Evolutionary conservation across 2,113 vertebrate genomes (phyloP).

Genomic region (Cynoglossus semilaevis): DNA sequence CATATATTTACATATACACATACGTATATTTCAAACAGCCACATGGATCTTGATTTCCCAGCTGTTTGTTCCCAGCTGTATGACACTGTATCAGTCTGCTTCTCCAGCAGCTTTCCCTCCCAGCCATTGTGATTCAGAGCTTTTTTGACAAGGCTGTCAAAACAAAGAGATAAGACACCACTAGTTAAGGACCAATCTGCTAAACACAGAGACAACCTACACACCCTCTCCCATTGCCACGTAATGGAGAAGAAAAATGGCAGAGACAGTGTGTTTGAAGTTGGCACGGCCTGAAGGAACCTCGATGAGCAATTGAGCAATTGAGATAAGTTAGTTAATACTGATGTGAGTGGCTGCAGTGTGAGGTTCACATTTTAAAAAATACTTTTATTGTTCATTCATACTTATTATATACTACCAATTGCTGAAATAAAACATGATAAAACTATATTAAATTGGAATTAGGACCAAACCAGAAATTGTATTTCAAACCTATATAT

Average conservation of each 20-base stretch:
- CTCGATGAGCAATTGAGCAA: conserved; percentile 55
- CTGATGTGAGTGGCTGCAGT: too few relatives aligned
- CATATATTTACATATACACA: too few relatives aligned
- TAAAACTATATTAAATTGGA: too few relatives aligned
- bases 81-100: conserved; percentile 19
- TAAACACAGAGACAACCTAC: conserved; percentile 48
- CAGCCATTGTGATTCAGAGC: conserved; percentile 47
- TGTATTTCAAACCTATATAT: too few relatives aligned
- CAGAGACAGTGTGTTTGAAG: conserved; percentile 47
- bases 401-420: too few relatives aligned
- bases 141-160: conserved; percentile 61
- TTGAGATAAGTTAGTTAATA: conserved; percentile 57
- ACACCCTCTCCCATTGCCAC: conserved; percentile 41
- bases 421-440: too few relatives aligned
- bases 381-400: too few relatives aligned
- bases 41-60: too few relatives aligned
- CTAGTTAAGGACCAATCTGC: conserved; percentile 61
- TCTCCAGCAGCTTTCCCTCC: conserved; percentile 28
- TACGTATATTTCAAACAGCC: too few relatives aligned
- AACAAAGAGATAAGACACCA: conserved; percentile 51
- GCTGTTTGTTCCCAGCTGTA: conserved; percentile 18
- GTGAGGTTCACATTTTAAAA: too few relatives aligned
- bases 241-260: conserved; percentile 24
- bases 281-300: conserved; percentile 34
- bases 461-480: too few relatives aligned